Evolutionary conservation across 2,113 vertebrate species (phyloP), one percentile per base, ranked within the genome.

Genomic region (Equus przewalskii): DNA sequence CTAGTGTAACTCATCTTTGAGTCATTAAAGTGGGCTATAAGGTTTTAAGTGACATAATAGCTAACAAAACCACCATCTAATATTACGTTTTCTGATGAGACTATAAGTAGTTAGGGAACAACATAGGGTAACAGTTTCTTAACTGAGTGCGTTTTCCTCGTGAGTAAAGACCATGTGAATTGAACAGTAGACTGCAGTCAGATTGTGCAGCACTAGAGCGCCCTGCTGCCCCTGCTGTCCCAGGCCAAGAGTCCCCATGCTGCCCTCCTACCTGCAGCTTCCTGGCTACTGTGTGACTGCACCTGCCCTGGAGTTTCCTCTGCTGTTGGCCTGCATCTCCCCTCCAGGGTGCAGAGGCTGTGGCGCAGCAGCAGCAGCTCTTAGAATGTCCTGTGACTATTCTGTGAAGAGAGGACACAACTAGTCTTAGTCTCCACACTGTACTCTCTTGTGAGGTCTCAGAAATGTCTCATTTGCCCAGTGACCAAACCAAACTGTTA

Each of bases 181-280:
- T 78, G 33, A 70, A 36, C 24, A 73, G 5, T 60, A 51, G 46
- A 30, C 36, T 18, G 69, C 13, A 28, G 19, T 21, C 6, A 0
- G 24, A 46, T 19, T 65, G 15, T 60, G 65, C 8, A 36, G 41
- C 24, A 7, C 78, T 13, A 3, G 28, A 33, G 9, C 65, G 26
- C 78, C 44, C 3, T 12, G 69, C 79, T 30, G 4, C 22, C 19
- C 15, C 73, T 56, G 24, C 62, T 58, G 9, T 69, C 75, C 65
- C 30, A 58, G 6, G 10, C 46, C 22, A 2, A 30, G 33, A 30
- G 70, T 58, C 3, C 44, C 46, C 12, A 33, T 21, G 26, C 44
- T 60, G 56, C 76, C 76, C 7, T 72, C 93, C 73, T 97, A 89
- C 95, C 98, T 98, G 91, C 41, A 80, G 87, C 51, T 67, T 91